phyloP scores from a whole-genome alignment of 1,140 invertebrate species.

The Agrilus planipennis region DNA sequence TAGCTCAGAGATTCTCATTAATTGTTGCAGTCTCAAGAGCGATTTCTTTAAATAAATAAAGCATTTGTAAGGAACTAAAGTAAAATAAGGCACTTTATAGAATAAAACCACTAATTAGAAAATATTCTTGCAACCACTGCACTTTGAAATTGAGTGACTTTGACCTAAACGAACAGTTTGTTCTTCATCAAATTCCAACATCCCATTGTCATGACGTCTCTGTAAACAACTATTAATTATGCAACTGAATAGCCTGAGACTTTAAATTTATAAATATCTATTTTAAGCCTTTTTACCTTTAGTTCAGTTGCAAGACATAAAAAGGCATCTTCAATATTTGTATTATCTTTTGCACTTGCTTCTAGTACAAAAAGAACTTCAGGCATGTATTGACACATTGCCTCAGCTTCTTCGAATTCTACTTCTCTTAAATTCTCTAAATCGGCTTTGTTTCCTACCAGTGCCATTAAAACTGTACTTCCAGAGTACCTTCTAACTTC shows the following conservation, averaged over 20 bases:
- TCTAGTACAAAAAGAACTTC: constrained; percentile 77
- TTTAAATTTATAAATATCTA: constrained; percentile 1
- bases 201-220: constrained; percentile 52
- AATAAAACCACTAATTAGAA: too few species aligned
- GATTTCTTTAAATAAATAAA: too few species aligned
- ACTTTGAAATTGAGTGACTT: constrained; percentile 32
- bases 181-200: constrained; percentile 39
- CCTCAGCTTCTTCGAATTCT: constrained; percentile 68
- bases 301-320: constrained; percentile 76
- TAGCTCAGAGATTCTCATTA: too few species aligned
- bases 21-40: too few species aligned
- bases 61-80: too few species aligned
- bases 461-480: constrained; percentile 74
- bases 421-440: constrained; percentile 70
- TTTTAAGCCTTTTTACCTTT: constrained; percentile 43
- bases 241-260: background rate
- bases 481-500: constrained; percentile 84
- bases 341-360: constrained; percentile 88
- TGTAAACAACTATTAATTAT: constrained; percentile 32
- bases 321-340: constrained; percentile 87
- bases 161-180: constrained; percentile 48
- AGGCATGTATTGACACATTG: constrained; percentile 70
- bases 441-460: constrained; percentile 90
- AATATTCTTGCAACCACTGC: constrained; percentile 20
- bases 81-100: too few species aligned